Conservation (phyloP, 1,140 invertebrate genomes). For the Calephelis virginiensis region DNA sequence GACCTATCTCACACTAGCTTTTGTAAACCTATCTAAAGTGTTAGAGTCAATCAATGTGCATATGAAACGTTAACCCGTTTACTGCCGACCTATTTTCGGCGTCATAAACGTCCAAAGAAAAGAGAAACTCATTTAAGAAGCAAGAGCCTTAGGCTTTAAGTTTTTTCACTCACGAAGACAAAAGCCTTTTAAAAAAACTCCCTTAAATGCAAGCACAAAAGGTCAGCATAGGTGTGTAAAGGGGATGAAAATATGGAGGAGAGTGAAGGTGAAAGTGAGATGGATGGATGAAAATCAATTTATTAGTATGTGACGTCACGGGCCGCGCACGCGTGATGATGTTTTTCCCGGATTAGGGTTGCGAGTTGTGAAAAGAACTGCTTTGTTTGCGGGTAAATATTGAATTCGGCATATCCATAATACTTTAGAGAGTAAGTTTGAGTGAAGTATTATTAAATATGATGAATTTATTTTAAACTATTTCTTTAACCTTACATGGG, state of each 20-base stretch:
- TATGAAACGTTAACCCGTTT: conserved; percentile 24
- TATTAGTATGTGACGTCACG: conserved; percentile 78
- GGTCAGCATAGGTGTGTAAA: conserved; percentile 62
- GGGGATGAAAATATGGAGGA: conserved; percentile 40
- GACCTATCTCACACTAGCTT: neutral
- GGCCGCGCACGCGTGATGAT: conserved; percentile 60
- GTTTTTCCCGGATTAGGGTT: conserved; percentile 62
- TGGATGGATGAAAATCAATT: conserved; percentile 77
- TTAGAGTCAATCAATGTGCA: conserved; percentile 27
- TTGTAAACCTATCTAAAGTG: neutral
- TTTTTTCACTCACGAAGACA: conserved; percentile 63
- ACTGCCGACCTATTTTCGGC: conserved; percentile 15
- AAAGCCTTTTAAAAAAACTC: conserved; percentile 66
- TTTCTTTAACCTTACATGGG: too few species aligned
- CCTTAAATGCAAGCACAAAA: conserved; percentile 68
- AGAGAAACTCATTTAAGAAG: conserved; percentile 43
- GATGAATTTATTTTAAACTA: too few species aligned
- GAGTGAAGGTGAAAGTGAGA: conserved; percentile 46
- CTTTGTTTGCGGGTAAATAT: neutral
- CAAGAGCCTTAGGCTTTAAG: conserved; percentile 48
- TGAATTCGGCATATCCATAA: neutral
- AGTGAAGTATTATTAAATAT: too few species aligned
- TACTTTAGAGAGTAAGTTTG: too few species aligned
- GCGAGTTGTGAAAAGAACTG: conserved; percentile 38
- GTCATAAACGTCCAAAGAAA: conserved; percentile 27